phyloP scores from a whole-genome alignment of 1,140 invertebrate species.

The Drosophila willistoni region DNA sequence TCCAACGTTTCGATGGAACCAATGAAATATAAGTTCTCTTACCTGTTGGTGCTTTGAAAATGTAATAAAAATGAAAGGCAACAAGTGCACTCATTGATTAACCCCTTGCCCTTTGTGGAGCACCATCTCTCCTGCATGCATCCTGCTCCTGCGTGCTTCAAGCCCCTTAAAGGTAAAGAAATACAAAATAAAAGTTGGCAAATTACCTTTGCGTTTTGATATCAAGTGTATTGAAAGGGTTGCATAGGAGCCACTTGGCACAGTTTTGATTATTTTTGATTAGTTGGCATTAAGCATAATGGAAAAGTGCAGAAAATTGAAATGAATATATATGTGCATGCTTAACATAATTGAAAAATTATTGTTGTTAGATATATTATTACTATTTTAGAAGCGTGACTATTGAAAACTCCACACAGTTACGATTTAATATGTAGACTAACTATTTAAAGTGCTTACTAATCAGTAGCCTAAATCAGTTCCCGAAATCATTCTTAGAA shows the following conservation, averaged over 20 bases:
- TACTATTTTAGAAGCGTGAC: too few species aligned
- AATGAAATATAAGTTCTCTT: slow-evolving; percentile 48
- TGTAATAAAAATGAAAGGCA: slow-evolving; percentile 67
- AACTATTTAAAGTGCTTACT: too few species aligned
- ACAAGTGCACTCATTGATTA: slow-evolving; percentile 67
- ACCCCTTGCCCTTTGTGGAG: slow-evolving; percentile 13
- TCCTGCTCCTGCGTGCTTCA: slow-evolving; percentile 16
- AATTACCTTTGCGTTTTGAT: slow-evolving; percentile 38
- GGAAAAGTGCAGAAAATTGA: slow-evolving; percentile 36
- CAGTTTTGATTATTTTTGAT: slow-evolving; percentile 50
- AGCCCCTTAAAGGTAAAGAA: slow-evolving; percentile 5
- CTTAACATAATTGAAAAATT: not conserved
- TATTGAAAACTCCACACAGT: too few species aligned
- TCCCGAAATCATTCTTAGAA: too few species aligned
- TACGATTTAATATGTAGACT: too few species aligned
- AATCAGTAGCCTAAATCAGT: too few species aligned
- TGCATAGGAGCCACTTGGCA: slow-evolving; percentile 38
- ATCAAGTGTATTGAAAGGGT: slow-evolving; percentile 38
- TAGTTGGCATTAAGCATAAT: slow-evolving; percentile 20
- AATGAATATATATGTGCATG: not conserved
- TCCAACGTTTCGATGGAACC: not conserved
- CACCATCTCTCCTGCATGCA: not conserved
- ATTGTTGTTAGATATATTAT: too few species aligned
- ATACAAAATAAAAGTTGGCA: slow-evolving; percentile 18
- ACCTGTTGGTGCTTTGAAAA: slow-evolving; percentile 59